Percentiles rank a stretch among this genome's conserved stretches.
Evolutionary conservation across 2,113 vertebrate genomes (phyloP).

Genomic region (Plecotus auritus): DNA sequence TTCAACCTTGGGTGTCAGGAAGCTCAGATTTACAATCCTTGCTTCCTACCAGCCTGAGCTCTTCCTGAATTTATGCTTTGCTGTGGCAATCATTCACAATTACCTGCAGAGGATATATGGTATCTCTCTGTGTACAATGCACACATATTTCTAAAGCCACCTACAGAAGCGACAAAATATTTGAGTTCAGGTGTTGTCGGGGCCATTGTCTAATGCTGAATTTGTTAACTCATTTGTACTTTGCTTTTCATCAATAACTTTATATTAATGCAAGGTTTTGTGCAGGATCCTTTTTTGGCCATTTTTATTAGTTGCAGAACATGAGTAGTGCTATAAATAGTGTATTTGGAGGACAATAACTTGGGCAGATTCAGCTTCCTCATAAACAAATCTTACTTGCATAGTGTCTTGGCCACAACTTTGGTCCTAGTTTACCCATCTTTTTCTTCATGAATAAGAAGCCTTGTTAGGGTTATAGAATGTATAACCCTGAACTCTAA

Average conservation of each 20-base stretch:
- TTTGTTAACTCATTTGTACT: constrained; percentile 31
- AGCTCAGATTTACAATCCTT: constrained; percentile 56
- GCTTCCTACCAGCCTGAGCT: constrained; percentile 5
- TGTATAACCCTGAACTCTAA: background rate
- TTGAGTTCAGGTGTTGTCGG: background rate
- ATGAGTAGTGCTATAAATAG: constrained; percentile 49
- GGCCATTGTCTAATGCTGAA: background rate
- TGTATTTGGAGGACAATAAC: constrained; percentile 41
- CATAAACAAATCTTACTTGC: constrained; percentile 58
- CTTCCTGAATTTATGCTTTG: constrained; percentile 61
- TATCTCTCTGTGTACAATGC: constrained; percentile 30
- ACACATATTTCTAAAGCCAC: constrained; percentile 45
- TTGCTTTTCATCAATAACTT: constrained; percentile 40
- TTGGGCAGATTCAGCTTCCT: constrained; percentile 35
- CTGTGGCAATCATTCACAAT: constrained; percentile 62
- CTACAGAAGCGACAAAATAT: constrained; percentile 15
- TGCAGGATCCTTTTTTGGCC: constrained; percentile 24
- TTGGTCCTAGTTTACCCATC: background rate
- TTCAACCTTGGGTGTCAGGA: constrained; percentile 53
- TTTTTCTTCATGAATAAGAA: constrained; percentile 56
- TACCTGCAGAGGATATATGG: constrained; percentile 15
- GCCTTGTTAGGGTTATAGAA: background rate
- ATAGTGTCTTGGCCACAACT: constrained; percentile 12
- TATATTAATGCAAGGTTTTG: constrained; percentile 46
- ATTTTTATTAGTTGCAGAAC: constrained; percentile 60